Evolutionary conservation across 2,888 invertebrate genomes (phyloP).

Genomic region (Lithosia quadra): DNA sequence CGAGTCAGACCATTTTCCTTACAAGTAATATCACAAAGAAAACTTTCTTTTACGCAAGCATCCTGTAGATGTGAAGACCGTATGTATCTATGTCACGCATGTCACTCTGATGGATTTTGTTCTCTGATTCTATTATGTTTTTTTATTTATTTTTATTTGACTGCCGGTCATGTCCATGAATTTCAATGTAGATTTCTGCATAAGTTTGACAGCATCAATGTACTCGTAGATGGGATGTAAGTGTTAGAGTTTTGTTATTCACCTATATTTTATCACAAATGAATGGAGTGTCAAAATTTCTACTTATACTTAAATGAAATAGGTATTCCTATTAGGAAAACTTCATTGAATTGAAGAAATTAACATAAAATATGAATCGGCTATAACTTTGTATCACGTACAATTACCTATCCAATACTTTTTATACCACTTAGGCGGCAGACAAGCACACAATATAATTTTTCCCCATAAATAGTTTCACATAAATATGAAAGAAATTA

Average conservation of each 20-base stretch:
- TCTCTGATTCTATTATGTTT: constrained; percentile 82
- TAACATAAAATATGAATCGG: neutral
- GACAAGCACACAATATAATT: too few relatives aligned
- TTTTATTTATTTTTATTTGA: constrained; percentile 79
- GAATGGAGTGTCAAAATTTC: neutral
- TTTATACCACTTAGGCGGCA: too few relatives aligned
- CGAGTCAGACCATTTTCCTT: neutral
- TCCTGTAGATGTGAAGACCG: constrained; percentile 56
- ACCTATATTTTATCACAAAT: neutral
- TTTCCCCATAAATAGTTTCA: neutral
- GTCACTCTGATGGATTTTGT: constrained; percentile 81
- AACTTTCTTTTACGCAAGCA: constrained; percentile 42
- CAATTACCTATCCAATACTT: too few relatives aligned
- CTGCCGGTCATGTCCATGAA: constrained; percentile 63
- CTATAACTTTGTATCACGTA: too few relatives aligned
- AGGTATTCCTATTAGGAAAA: neutral
- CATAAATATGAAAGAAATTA: neutral
- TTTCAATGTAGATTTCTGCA: constrained; percentile 59
- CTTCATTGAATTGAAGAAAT: neutral
- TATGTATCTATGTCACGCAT: constrained; percentile 65
- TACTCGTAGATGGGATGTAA: neutral
- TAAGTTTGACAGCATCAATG: constrained; percentile 6
- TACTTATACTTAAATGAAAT: neutral
- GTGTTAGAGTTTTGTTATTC: neutral
- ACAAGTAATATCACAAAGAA: constrained; percentile 8